Evolutionary conservation across 2,888 invertebrate species (phyloP).

Genomic region (Drosophila meridiana): DNA sequence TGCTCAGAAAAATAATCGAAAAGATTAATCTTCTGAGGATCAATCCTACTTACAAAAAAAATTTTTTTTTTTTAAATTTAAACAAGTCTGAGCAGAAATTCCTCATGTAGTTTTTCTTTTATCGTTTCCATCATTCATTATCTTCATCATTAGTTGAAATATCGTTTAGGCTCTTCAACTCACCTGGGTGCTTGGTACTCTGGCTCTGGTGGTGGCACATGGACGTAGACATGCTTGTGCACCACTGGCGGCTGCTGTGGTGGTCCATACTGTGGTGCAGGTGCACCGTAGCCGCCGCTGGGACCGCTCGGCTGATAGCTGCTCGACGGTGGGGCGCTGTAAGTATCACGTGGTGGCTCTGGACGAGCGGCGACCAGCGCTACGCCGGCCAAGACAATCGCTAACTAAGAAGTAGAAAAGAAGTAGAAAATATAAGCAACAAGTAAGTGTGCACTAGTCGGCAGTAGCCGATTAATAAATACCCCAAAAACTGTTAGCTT

Average conservation of each 20-base stretch:
- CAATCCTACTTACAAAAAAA: too few relatives aligned
- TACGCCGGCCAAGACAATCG: slow-evolving; percentile 77
- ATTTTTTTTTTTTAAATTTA: too few relatives aligned
- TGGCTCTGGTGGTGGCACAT: slow-evolving; percentile 94
- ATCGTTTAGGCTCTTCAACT: slow-evolving; percentile 59
- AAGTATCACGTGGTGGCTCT: slow-evolving; percentile 83
- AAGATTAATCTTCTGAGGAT: too few relatives aligned
- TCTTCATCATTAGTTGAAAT: too few relatives aligned
- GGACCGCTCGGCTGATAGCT: slow-evolving; percentile 85
- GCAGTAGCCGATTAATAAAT: background rate
- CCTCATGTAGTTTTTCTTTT: too few relatives aligned
- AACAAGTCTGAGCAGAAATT: too few relatives aligned
- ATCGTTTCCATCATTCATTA: too few relatives aligned
- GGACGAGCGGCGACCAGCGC: slow-evolving; percentile 82
- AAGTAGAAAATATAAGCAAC: slow-evolving; percentile 17
- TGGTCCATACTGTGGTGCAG: slow-evolving; percentile 88
- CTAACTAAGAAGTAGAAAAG: slow-evolving; percentile 65
- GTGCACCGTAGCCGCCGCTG: slow-evolving; percentile 86
- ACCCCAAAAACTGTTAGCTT: background rate
- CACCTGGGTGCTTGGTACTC: slow-evolving; percentile 90
- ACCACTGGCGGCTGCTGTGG: slow-evolving; percentile 91
- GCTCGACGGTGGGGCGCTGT: slow-evolving; percentile 80
- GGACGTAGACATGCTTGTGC: slow-evolving; percentile 96
- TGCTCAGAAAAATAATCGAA: too few relatives aligned
- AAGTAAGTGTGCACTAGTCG: background rate